These are phyloP conservation scores for Acanthosepion lycidas DNA, from an alignment of 2,888 invertebrate species.

Conservation along the genomic window DNA sequence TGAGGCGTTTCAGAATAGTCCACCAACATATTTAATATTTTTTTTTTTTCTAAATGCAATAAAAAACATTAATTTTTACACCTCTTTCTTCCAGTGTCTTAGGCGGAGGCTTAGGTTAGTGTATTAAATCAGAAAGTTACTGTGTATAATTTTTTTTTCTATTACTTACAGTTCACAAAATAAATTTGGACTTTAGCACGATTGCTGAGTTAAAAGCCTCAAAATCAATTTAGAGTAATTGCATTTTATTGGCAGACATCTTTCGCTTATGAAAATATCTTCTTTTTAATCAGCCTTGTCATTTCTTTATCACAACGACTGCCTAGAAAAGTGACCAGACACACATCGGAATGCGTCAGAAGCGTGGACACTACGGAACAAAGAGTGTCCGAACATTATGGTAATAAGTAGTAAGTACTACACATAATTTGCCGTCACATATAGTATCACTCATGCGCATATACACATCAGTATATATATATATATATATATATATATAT, in stretches of 20 bases:
- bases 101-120: too few relatives aligned
- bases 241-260: neutral
- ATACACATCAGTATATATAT: neutral
- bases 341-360: neutral
- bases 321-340: neutral
- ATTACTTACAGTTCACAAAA: too few relatives aligned
- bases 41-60: too few relatives aligned
- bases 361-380: neutral
- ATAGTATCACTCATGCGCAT: neutral
- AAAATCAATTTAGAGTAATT: neutral
- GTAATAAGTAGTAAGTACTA: neutral
- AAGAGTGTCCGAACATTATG: neutral
- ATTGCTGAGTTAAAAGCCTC: neutral
- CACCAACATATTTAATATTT: too few relatives aligned
- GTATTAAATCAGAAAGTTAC: too few relatives aligned
- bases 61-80: too few relatives aligned
- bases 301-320: neutral
- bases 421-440: too few relatives aligned
- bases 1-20: too few relatives aligned
- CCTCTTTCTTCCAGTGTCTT: too few relatives aligned
- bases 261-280: neutral
- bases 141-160: too few relatives aligned
- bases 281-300: neutral
- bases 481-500: neutral
- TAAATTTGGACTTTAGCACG: neutral